Conservation (phyloP, 2,888 invertebrate species). For the Crocallis elinguaria region DNA sequence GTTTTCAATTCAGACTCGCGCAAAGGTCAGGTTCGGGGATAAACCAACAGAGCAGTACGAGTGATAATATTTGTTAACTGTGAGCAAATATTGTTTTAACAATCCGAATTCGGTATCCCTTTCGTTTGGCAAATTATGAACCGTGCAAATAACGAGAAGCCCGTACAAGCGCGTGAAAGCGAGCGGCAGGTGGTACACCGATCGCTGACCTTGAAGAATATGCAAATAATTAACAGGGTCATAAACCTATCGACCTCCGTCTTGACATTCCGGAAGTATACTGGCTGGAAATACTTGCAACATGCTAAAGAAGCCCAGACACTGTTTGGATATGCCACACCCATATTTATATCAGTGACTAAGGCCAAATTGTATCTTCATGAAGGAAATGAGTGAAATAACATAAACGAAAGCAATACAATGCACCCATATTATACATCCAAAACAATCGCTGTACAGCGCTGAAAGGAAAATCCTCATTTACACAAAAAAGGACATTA, state of each 20-base stretch:
- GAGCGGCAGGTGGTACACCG: slow-evolving; percentile 59
- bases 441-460: too few relatives aligned
- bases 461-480: too few relatives aligned
- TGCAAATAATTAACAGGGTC: slow-evolving; percentile 66
- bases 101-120: slow-evolving; percentile 33
- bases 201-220: slow-evolving; percentile 71
- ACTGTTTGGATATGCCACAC: background rate
- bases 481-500: too few relatives aligned
- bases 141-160: slow-evolving; percentile 22
- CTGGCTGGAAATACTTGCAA: slow-evolving; percentile 5
- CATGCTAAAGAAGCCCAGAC: background rate
- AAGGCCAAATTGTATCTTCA: too few relatives aligned
- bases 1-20: background rate
- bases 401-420: too few relatives aligned
- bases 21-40: slow-evolving; percentile 13
- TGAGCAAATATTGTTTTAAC: slow-evolving; percentile 33
- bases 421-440: too few relatives aligned
- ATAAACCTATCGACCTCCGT: slow-evolving; percentile 55
- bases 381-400: too few relatives aligned
- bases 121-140: slow-evolving; percentile 28
- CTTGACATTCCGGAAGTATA: slow-evolving; percentile 37
- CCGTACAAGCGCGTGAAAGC: slow-evolving; percentile 35
- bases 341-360: too few relatives aligned
- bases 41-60: slow-evolving; percentile 11
- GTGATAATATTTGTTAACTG: slow-evolving; percentile 16